Base-by-base conservation (phyloP, 2,888 invertebrate species). In the Stramonita haemastoma region DNA sequence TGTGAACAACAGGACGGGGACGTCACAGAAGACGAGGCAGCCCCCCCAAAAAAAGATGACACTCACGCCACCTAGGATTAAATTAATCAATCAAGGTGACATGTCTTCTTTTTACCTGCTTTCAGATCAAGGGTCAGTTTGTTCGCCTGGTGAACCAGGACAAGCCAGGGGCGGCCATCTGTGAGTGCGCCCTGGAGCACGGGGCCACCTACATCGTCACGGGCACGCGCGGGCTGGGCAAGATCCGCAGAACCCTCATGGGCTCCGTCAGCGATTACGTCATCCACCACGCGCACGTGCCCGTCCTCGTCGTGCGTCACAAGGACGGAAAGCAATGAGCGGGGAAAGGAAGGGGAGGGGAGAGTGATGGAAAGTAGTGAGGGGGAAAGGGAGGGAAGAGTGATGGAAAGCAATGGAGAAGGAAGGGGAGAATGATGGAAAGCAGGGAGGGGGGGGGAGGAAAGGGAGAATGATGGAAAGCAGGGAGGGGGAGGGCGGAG, bases 181-280 rank as follows among this genome's bases (percentile, higher is more conserved):
- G 94, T 22, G 92, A 92, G 66, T 92, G 94, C n/a, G 94, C 95
- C 5, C 91, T 92, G 22, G 94, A 95, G 57, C 94, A 95, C 86
- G 93, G 93, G 29, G 94, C 94, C 0, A 90, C 92, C 0, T 87
- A 95, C 83, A 92, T 95, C 57, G 93, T 95, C 11, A 94, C 94
- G 13, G 95, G 95, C 13, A 94, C 95, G 4, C 92, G 95, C n/a
- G 95, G 95, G 15, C 94, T 93, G n/a, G 94, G 95, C 86, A 94
- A 93, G 88, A 88, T 95, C 86, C 93, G 94, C 73, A 90, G 95
- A 87, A 95, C 95, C 60, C 90, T 95, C 32, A 90, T 94, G 88
- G 95, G 95, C 56, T 94, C 95, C 87, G 95, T 95, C 89, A 95
- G 95, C 91, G 95, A 95, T 90, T 94, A 94, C 92, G 93, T 95